Evolutionary conservation across 2,113 vertebrate species (phyloP).

Genomic region (Clarias gariepinus): DNA sequence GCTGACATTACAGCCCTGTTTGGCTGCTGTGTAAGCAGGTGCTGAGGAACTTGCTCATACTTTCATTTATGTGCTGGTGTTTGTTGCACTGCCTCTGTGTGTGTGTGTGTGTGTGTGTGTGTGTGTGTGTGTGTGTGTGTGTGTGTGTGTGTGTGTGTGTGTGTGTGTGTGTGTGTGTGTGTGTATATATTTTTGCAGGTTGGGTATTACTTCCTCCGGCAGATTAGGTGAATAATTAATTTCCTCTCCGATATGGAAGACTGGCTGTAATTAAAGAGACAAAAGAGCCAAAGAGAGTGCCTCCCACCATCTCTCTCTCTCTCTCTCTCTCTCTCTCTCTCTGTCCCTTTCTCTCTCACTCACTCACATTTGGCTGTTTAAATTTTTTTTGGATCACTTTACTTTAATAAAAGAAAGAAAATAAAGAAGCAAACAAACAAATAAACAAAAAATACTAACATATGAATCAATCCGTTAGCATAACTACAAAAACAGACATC

Average conservation of each 20-base stretch:
- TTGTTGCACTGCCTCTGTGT: conserved; percentile 14
- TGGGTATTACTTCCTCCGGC: conserved; percentile 64
- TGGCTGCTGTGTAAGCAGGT: conserved; percentile 21
- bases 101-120: conserved; percentile 28
- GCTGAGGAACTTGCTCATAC: conserved; percentile 27
- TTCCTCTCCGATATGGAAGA: conserved; percentile 68
- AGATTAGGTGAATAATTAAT: conserved; percentile 73
- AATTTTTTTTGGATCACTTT: neutral
- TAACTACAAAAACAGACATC: neutral
- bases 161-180: conserved; percentile 28
- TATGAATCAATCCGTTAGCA: neutral
- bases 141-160: conserved; percentile 27
- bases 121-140: conserved; percentile 29
- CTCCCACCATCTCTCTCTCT: conserved; percentile 25
- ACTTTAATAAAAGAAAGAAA: neutral
- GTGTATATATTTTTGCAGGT: conserved; percentile 46
- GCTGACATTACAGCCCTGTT: neutral
- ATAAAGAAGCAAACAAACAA: neutral
- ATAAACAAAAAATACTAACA: neutral
- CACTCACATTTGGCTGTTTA: neutral
- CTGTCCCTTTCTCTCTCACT: conserved; percentile 2
- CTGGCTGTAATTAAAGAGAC: conserved; percentile 67
- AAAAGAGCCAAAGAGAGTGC: conserved; percentile 48
- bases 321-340: neutral
- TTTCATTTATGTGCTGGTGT: conserved; percentile 12